Conservation (phyloP, 2,888 invertebrate genomes). For the Blastobasis adustella region DNA sequence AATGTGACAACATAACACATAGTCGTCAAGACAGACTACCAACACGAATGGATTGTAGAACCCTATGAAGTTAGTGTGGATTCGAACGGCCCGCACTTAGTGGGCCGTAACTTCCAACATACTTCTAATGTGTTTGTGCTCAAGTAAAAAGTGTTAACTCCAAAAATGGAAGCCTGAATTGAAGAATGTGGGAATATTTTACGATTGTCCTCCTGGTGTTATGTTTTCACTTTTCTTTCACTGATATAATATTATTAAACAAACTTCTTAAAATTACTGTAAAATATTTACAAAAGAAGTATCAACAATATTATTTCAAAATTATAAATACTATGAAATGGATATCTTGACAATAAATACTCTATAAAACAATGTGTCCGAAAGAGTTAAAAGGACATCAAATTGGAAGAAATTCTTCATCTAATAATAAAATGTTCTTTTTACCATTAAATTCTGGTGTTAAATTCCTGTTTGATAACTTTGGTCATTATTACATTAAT, state of each 20-base stretch:
- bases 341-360: conserved; percentile 64
- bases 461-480: conserved; percentile 58
- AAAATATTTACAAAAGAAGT: conserved; percentile 64
- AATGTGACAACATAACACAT: too few relatives aligned
- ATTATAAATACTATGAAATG: conserved; percentile 65
- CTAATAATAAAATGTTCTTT: conserved; percentile 18
- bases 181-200: conserved; percentile 9
- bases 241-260: conserved; percentile 35
- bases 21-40: not conserved
- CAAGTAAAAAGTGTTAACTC: conserved; percentile 31
- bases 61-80: too few relatives aligned
- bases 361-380: conserved; percentile 60
- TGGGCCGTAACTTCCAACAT: too few relatives aligned
- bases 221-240: conserved; percentile 7
- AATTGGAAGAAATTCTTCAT: conserved; percentile 34
- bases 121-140: too few relatives aligned
- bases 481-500: conserved; percentile 55
- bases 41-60: too few relatives aligned
- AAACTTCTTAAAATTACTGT: conserved; percentile 44
- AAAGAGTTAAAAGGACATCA: conserved; percentile 32
- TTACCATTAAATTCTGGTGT: conserved; percentile 28
- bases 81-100: too few relatives aligned
- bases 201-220: conserved; percentile 1
- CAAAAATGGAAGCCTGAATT: conserved; percentile 22
- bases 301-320: conserved; percentile 54